These are phyloP conservation scores for Delichon dasypus DNA, from an alignment of 2,797 vertebrate genomes.

Conservation along the genomic window DNA sequence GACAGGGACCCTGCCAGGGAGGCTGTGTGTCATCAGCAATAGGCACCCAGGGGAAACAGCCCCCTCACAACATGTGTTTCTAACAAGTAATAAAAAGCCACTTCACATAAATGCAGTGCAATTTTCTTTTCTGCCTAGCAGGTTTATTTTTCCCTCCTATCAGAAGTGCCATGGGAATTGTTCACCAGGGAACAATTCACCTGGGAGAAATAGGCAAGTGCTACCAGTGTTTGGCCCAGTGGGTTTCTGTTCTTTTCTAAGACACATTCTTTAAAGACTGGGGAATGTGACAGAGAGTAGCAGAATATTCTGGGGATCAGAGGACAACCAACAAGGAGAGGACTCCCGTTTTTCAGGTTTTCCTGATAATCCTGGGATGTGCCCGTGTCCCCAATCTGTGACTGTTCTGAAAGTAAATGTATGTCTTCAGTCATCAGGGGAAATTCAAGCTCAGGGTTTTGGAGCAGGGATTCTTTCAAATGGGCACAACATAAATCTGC, in stretches of 20 bases:
- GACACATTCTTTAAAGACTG: not conserved
- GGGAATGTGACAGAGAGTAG: not conserved
- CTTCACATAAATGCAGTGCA: constrained; percentile 26
- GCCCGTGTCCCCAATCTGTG: not conserved
- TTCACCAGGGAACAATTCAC: not conserved
- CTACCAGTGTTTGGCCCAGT: not conserved
- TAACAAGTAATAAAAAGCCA: constrained; percentile 39
- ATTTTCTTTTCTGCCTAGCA: constrained; percentile 22
- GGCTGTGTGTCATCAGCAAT: constrained; percentile 33
- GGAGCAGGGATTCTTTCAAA: constrained; percentile 22
- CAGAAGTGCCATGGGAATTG: not conserved
- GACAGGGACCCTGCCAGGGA: constrained; percentile 18
- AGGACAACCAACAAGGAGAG: not conserved
- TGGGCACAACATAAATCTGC: not conserved
- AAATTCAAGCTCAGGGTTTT: constrained; percentile 25
- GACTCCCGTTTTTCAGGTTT: not conserved
- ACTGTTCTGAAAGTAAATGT: not conserved
- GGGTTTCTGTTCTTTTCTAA: not conserved
- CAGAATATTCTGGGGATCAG: not conserved
- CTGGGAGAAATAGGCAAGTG: not conserved
- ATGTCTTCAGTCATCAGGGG: not conserved
- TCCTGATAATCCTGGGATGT: not conserved
- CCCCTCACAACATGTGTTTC: constrained; percentile 35
- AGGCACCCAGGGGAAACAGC: constrained; percentile 32
- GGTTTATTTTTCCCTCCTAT: constrained; percentile 20